A percentile compares a stretch with the other conserved stretches of the same genome.
These are phyloP conservation scores for Brachymystax lenok DNA, from an alignment of 2,797 vertebrate genomes.

Conservation along the genomic window DNA sequence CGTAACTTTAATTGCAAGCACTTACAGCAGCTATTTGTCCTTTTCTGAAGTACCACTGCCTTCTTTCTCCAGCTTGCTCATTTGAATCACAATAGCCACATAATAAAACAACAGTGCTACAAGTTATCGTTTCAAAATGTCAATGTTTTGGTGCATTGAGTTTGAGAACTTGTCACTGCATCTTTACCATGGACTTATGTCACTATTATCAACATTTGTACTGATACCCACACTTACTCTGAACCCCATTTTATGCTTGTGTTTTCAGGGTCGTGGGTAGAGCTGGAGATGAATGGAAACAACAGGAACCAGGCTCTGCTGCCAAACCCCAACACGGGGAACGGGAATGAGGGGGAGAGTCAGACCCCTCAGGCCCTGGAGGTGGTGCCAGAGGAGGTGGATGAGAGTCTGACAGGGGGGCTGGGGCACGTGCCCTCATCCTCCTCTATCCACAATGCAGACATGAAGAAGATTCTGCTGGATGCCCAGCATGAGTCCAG, in stretches of 20 bases:
- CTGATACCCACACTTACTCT: conserved; percentile 4
- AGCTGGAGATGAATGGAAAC: conserved; percentile 90
- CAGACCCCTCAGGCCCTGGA: conserved; percentile 40
- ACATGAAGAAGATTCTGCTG: conserved; percentile 98
- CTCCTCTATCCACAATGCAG: conserved; percentile 95
- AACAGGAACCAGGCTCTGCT: conserved; percentile 42
- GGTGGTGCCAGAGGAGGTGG: conserved; percentile 72
- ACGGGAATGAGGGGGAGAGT: conserved; percentile 66
- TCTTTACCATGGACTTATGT: too few species aligned
- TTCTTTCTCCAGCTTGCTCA: too few species aligned
- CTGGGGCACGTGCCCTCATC: conserved; percentile 95
- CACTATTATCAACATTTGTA: conserved; percentile 10
- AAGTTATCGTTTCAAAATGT: neutral
- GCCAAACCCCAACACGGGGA: conserved; percentile 53
- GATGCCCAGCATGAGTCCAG: conserved; percentile 97
- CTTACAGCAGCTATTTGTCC: too few species aligned
- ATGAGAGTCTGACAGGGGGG: conserved; percentile 83
- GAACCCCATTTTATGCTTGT: conserved; percentile 18
- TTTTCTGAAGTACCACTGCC: too few species aligned
- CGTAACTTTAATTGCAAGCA: too few species aligned
- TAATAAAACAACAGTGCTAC: too few species aligned
- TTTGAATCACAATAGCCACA: too few species aligned
- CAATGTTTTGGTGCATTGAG: neutral
- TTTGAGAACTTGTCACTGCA: too few species aligned
- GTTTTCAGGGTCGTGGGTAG: conserved; percentile 94